Percentiles rank a stretch among this genome's conserved stretches.
phyloP scores from a whole-genome alignment of 2,113 vertebrate species.

The Poeciliopsis occidentalis region DNA sequence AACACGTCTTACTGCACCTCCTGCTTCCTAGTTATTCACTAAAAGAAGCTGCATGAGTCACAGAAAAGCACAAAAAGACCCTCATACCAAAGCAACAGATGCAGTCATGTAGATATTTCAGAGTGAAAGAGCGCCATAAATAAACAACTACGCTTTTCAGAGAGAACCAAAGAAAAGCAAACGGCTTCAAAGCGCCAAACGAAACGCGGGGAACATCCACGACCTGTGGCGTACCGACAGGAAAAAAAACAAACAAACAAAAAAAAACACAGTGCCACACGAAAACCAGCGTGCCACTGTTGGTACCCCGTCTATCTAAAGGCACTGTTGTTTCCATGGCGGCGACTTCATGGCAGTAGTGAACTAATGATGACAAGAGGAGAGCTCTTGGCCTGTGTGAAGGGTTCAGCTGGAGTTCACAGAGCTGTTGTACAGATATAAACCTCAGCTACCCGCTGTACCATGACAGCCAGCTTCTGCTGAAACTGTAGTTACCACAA shows the following conservation, averaged over 20 bases:
- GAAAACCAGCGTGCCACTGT: constrained; percentile 45
- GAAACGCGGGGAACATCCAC: constrained; percentile 13
- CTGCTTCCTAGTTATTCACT: not conserved
- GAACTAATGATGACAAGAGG: constrained; percentile 63
- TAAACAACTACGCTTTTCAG: not conserved
- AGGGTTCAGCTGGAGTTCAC: constrained; percentile 77
- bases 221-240: constrained; percentile 17
- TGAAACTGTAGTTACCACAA: constrained; percentile 19
- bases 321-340: constrained; percentile 67
- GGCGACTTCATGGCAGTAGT: constrained; percentile 58
- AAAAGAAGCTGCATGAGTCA: not conserved
- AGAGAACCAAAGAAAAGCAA: constrained; percentile 15
- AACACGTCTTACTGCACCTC: not conserved
- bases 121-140: not conserved
- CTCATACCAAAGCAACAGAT: not conserved
- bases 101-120: not conserved
- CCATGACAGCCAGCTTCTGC: constrained; percentile 17
- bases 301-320: constrained; percentile 44
- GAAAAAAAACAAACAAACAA: constrained; percentile 28
- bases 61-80: not conserved
- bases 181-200: constrained; percentile 6
- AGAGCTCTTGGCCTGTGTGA: constrained; percentile 47
- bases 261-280: too few relatives aligned
- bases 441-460: constrained; percentile 12
- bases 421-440: constrained; percentile 38